Evolutionary conservation across 2,888 invertebrate species (phyloP), one percentile per base, ranked within the genome.

Genomic region (Falcaria lacertinaria): DNA sequence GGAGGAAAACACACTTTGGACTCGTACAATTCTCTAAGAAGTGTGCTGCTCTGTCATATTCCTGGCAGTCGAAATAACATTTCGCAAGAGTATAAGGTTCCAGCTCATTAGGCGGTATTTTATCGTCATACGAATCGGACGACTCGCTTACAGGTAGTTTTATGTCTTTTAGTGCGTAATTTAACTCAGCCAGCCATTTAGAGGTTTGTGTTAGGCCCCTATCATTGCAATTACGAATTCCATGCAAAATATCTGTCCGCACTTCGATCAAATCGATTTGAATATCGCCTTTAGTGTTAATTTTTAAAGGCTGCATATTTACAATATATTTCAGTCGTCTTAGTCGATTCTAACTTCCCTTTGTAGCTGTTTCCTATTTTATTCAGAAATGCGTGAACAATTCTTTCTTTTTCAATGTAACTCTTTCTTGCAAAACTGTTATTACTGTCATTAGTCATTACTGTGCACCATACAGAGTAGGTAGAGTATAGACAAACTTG

Each of bases 141-240:
- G 82, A 69, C 42, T 93, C 92, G 52, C 91, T 89, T 34, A 86
- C 78, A 34, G 77, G 67, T 43, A 92, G 65, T 74, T 93, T 92
- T 19, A 94, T 89, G 60, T 95, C 91, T 66, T 91, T 91, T 34
- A 97, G 69, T 0, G 96, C 92, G 72, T 91, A 94, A 79, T 95
- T 95, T 71, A 97, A 85, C 80, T 97, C 97, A 0, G 97, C 92
- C 46, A 97, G 88, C 97, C 97, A 97, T 91, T 97, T 97, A 15
- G 94, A 93, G 50, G 94, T 94, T 65, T 97, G 94, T 50, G 92
- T 80, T 39, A 97, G 85, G 28, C 97, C 96, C 42, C 97, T 91
- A 64, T 94, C 93, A 15, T 92, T 92, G 75, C 96, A 96, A 82
- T 96, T 95, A 35, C 70, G 73, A 42, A 89, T 85, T 49, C 86